phyloP scores from a whole-genome alignment of 35 echinoderm and acorn worm genomes.

The Ophioderma brevispina region DNA sequence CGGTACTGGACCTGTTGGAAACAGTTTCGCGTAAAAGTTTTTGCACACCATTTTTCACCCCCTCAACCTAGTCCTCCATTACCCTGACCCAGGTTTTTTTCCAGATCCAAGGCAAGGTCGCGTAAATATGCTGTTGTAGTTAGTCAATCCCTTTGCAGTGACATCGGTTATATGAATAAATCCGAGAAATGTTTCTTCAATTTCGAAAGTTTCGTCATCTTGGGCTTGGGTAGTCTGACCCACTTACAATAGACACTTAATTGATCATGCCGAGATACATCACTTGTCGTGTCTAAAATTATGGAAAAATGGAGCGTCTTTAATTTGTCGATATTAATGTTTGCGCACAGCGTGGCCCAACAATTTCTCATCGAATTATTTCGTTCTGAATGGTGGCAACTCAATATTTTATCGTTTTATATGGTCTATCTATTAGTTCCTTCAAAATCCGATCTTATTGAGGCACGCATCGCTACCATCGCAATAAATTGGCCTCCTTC shows the following conservation, averaged over 20 bases:
- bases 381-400: neutral
- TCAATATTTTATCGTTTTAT: neutral
- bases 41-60: neutral
- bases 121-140: neutral
- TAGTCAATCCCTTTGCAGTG: neutral
- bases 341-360: neutral
- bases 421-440: neutral
- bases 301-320: neutral
- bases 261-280: neutral
- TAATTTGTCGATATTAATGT: neutral
- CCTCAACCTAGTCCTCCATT: neutral
- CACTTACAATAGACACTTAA: neutral
- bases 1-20: neutral
- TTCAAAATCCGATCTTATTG: neutral
- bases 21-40: neutral
- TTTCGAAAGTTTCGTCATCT: neutral
- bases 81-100: neutral
- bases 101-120: neutral
- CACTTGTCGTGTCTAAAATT: neutral
- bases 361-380: neutral
- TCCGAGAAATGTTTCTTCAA: neutral
- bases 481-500: neutral
- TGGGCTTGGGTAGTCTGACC: neutral
- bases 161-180: neutral
- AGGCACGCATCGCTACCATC: neutral